Evolutionary conservation across 1,140 invertebrate genomes (phyloP).

Genomic region (Diprion similis): DNA sequence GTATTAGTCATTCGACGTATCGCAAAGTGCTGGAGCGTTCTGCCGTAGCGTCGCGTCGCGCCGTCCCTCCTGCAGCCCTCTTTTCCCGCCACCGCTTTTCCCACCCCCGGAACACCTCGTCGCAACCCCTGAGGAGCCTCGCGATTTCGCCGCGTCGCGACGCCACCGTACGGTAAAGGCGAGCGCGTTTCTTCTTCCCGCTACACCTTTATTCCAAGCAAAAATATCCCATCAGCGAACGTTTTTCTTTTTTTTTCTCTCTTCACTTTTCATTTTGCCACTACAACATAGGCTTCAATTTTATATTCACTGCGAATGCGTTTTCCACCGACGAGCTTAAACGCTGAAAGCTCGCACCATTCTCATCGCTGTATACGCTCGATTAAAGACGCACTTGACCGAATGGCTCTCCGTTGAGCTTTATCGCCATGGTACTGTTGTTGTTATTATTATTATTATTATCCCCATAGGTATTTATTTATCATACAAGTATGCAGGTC

Average conservation of each 20-base stretch:
- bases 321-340: conserved; percentile 17
- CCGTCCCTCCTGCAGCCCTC: conserved; percentile 23
- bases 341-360: conserved; percentile 22
- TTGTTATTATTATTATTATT: neutral
- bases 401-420: conserved; percentile 24
- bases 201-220: too few species aligned
- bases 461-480: neutral
- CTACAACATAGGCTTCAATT: conserved; percentile 31
- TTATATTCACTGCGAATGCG: conserved; percentile 7
- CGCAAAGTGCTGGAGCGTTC: conserved; percentile 52
- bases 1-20: conserved; percentile 64
- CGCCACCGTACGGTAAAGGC: conserved; percentile 15
- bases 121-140: conserved; percentile 2
- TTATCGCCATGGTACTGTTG: neutral
- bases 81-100: conserved; percentile 26
- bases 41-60: conserved; percentile 18
- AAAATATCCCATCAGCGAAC: neutral
- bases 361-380: conserved; percentile 20
- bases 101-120: conserved; percentile 19
- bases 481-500: too few species aligned
- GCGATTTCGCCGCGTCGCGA: conserved; percentile 2
- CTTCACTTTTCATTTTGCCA: too few species aligned
- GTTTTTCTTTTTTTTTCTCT: neutral
- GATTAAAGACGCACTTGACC: conserved; percentile 25
- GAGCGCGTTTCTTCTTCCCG: too few species aligned